Evolutionary conservation across 2,113 vertebrate species (phyloP), one percentile per base, ranked within the genome.

Genomic region (Istiophorus platypterus): DNA sequence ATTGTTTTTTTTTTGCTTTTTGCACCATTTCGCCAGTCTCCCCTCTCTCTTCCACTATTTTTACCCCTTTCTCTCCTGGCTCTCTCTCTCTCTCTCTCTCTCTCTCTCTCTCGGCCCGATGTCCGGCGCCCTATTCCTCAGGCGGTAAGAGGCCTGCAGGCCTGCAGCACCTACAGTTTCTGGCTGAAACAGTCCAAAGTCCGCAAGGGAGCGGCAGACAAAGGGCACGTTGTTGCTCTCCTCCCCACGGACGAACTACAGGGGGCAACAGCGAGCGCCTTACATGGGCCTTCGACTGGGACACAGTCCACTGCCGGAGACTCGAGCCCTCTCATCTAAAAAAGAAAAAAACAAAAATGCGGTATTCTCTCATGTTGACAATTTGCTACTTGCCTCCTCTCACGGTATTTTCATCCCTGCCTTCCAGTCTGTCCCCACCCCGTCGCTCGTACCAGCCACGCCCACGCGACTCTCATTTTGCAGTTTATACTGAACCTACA

Each of bases 381-480:
- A 52, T 70, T 47, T 56, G 45, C 41, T 2, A 5, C 11, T 6
- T 42, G 6, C 27, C 26, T 70, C 63, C 67, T 63, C 62, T 72
- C 26, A 18, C 58, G 34, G 58, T 61, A 31, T 52, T 24, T 66
- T 45, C 42, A 27, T 1, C 68, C 29, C 47, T 64, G 29, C 20
- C n/a, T 41, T 70, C 12, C 29, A 56, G 58, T 72, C 45, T 26
- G 66, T 11, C 65, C 39, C 58, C 58, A 31, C 57, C 72, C 71
- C 45, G 9, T 34, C 34, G 64, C 52, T 71, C 71, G 26, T 15
- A 59, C 51, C 54, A 41, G 67, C 69, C 66, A 58, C 77, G 68
- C 78, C 81, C 49, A 64, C 85, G 62, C 47, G 68, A 82, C 37
- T 74, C 66, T 42, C 17, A 2, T 78, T 49, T 49, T 74, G 86